phyloP scores from a whole-genome alignment of 2,797 vertebrate species.

The Hybognathus amarus region DNA sequence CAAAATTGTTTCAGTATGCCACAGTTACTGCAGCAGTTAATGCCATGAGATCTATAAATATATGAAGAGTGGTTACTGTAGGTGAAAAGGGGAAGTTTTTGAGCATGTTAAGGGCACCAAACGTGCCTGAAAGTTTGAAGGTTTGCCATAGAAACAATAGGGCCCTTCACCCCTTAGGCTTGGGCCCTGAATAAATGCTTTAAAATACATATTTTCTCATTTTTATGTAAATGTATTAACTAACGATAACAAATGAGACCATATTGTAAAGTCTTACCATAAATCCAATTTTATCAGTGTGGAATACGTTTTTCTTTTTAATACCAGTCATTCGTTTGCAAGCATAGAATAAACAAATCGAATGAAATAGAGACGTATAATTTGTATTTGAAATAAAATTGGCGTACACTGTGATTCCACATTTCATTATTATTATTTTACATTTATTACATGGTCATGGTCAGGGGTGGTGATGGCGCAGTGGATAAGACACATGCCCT shows the following conservation, averaged over 20 bases:
- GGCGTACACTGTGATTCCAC: not conserved
- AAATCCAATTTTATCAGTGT: not conserved
- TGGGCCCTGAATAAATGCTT: not conserved
- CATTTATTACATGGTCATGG: not conserved
- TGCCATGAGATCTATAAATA: too few species aligned
- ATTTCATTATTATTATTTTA: not conserved
- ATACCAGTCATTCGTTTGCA: not conserved
- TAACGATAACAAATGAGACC: not conserved
- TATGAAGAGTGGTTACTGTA: too few species aligned
- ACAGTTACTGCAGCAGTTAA: too few species aligned
- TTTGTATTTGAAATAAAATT: not conserved
- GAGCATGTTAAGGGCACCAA: too few species aligned
- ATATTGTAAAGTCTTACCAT: not conserved
- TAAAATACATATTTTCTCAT: not conserved
- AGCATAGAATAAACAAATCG: not conserved
- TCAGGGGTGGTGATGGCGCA: too few species aligned
- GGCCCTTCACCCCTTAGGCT: too few species aligned
- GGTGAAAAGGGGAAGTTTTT: too few species aligned
- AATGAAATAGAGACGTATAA: not conserved
- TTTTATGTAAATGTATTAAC: not conserved
- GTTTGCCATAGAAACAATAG: too few species aligned
- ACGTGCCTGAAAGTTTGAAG: too few species aligned
- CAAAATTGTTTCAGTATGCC: too few species aligned
- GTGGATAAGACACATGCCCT: too few species aligned
- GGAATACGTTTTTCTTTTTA: too few species aligned